A percentile compares a stretch with the other conserved stretches of the same genome.
Evolutionary conservation across 2,888 invertebrate species (phyloP).

Genomic region (Caenorhabditis plicata): DNA sequence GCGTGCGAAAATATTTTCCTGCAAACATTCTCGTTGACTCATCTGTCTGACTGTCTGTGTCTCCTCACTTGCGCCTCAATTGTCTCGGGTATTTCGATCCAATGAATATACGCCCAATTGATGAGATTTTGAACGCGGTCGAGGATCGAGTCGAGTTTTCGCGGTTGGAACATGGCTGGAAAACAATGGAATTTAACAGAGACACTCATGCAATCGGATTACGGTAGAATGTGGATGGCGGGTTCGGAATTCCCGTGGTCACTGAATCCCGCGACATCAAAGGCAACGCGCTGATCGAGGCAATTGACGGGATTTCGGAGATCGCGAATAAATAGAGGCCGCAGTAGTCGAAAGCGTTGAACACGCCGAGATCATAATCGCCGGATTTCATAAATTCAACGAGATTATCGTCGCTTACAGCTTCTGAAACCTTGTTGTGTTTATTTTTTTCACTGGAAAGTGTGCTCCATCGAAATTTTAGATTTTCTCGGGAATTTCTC

Average conservation of each 20-base stretch:
- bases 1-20: too few relatives aligned
- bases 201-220: neutral
- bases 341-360: constrained; percentile 29
- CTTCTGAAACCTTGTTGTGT: constrained; percentile 8
- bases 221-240: constrained; percentile 9
- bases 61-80: too few relatives aligned
- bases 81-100: constrained; percentile 8
- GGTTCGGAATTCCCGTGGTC: constrained; percentile 5
- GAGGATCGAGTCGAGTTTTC: constrained; percentile 2
- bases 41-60: too few relatives aligned
- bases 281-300: constrained; percentile 10
- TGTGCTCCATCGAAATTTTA: neutral
- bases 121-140: constrained; percentile 15
- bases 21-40: too few relatives aligned
- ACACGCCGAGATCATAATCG: constrained; percentile 28
- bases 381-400: constrained; percentile 15
- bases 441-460: neutral
- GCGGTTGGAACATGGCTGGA: constrained; percentile 16
- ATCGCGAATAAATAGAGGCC: constrained; percentile 6
- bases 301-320: constrained; percentile 8
- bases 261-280: constrained; percentile 3
- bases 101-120: constrained; percentile 15
- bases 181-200: neutral
- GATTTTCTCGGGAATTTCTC: too few relatives aligned
- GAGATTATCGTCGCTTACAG: constrained; percentile 15